Percentiles rank a stretch among this genome's conserved stretches.
phyloP scores from a whole-genome alignment of 2,113 vertebrate species.

The Egretta garzetta region DNA sequence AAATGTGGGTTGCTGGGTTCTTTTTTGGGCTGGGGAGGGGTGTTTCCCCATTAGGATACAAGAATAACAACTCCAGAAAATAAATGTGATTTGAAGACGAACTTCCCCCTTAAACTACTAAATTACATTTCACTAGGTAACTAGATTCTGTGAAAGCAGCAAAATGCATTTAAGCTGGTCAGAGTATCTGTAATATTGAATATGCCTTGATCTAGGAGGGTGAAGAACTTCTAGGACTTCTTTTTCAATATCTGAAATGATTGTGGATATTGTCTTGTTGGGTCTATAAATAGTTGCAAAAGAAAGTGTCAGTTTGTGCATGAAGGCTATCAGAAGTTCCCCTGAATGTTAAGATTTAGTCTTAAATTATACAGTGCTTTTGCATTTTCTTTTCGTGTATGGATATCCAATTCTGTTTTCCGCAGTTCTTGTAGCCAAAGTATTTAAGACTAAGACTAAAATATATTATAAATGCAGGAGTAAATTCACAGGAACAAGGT shows the following conservation, averaged over 20 bases:
- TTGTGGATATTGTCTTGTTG: not conserved
- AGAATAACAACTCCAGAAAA: not conserved
- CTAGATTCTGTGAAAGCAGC: not conserved
- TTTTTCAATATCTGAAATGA: not conserved
- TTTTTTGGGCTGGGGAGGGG: not conserved
- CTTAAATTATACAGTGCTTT: not conserved
- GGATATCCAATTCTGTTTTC: not conserved
- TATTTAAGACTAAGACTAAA: not conserved
- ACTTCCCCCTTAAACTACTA: not conserved
- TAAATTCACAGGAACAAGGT: not conserved
- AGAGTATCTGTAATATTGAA: not conserved
- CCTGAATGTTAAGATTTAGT: not conserved
- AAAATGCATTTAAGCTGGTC: not conserved
- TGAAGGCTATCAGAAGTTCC: not conserved
- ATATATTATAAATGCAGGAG: not conserved
- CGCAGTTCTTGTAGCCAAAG: not conserved
- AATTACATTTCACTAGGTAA: not conserved
- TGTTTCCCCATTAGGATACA: not conserved
- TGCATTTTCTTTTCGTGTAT: not conserved
- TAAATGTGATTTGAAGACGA: not conserved
- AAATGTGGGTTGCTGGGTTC: not conserved
- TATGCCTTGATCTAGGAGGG: not conserved
- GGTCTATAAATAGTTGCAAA: not conserved
- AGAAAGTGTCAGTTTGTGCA: not conserved
- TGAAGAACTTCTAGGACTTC: not conserved